Percentiles rank a stretch among this genome's conserved stretches.
Conservation (phyloP, 1,140 invertebrate species). For the Euglossa dilemma region DNA sequence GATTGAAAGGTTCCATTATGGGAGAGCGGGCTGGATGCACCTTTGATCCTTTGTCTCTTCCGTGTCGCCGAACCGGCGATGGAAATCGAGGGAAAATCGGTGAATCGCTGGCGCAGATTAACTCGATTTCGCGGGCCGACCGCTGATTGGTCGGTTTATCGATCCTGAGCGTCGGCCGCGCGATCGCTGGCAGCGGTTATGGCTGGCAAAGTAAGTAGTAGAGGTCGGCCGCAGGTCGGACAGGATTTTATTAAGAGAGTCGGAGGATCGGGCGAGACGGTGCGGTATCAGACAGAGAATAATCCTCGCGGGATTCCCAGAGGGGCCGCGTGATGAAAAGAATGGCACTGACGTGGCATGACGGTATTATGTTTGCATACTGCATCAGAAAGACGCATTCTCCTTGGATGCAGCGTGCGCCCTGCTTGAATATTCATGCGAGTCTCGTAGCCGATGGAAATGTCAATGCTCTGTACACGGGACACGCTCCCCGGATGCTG, state of each 20-base stretch:
- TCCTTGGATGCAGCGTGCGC: background rate
- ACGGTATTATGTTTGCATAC: constrained; percentile 33
- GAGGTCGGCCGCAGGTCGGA: background rate
- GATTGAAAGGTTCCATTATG: background rate
- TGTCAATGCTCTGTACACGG: background rate
- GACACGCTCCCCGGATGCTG: background rate
- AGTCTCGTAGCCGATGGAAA: constrained; percentile 7
- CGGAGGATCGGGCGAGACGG: background rate
- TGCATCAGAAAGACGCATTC: constrained; percentile 22
- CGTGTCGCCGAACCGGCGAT: constrained; percentile 14
- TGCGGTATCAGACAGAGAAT: background rate
- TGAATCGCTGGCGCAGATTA: constrained; percentile 2
- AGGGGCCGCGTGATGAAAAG: background rate
- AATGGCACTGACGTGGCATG: background rate
- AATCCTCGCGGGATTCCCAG: background rate
- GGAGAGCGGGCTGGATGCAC: background rate
- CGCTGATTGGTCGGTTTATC: background rate
- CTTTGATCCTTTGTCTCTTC: constrained; percentile 26
- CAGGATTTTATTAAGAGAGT: background rate
- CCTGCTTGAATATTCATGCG: constrained; percentile 34
- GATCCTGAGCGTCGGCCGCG: no score
- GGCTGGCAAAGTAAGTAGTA: background rate
- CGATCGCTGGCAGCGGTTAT: no score
- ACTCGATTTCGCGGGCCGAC: constrained; percentile 18
- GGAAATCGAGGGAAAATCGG: constrained; percentile 14